A percentile compares a stretch with the other conserved stretches of the same genome.
Conservation (phyloP, 2,113 vertebrate species). For the Brachionichthys hirsutus region DNA sequence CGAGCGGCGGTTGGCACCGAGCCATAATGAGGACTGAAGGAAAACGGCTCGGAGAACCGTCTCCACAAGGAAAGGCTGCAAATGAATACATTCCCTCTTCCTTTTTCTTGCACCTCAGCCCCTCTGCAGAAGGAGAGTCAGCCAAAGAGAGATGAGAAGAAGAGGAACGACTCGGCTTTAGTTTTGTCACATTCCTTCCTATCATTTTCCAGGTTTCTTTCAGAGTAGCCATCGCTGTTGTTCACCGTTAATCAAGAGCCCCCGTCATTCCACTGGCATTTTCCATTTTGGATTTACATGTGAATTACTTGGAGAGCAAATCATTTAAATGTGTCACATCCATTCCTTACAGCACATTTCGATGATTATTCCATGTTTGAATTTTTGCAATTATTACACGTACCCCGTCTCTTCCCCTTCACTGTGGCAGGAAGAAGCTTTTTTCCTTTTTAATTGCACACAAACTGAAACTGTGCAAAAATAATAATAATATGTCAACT, state of each 20-base stretch:
- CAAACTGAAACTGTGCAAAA: constrained; percentile 36
- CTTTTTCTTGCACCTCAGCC: constrained; percentile 44
- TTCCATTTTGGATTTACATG: constrained; percentile 54
- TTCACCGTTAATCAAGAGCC: constrained; percentile 39
- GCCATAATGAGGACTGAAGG: constrained; percentile 59
- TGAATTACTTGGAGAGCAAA: constrained; percentile 54
- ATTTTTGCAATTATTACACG: constrained; percentile 63
- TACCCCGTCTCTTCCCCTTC: constrained; percentile 13
- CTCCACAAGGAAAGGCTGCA: constrained; percentile 54
- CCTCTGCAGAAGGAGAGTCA: constrained; percentile 36
- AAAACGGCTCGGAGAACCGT: constrained; percentile 49
- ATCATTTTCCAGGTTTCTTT: constrained; percentile 39
- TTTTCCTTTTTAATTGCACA: constrained; percentile 70
- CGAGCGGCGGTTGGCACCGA: constrained; percentile 56
- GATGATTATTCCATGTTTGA: constrained; percentile 62
- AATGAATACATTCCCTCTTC: constrained; percentile 42
- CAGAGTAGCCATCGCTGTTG: constrained; percentile 39
- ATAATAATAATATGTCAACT: constrained; percentile 27
- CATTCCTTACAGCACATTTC: constrained; percentile 63
- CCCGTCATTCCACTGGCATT: constrained; percentile 44
- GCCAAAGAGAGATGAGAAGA: constrained; percentile 43
- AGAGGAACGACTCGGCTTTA: constrained; percentile 50
- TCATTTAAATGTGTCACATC: constrained; percentile 55
- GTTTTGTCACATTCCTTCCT: constrained; percentile 42
- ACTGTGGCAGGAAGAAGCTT: constrained; percentile 46